Evolutionary conservation across 1,140 invertebrate genomes (phyloP).

Genomic region (Lasioglossum albipes): DNA sequence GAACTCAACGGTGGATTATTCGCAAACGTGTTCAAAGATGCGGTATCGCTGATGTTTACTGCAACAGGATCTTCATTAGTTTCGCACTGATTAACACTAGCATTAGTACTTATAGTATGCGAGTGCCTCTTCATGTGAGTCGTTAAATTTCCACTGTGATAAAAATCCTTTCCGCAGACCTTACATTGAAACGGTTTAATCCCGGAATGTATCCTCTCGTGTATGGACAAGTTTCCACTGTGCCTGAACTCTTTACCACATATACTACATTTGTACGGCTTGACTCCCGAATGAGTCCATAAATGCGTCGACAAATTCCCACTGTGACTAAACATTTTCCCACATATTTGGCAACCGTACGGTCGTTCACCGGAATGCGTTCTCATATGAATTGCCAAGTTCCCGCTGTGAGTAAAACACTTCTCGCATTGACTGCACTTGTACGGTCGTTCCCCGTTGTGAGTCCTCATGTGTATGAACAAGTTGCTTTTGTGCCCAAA

Average conservation of each 20-base stretch:
- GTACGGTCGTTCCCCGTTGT: slow-evolving; percentile 86
- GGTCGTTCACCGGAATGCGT: slow-evolving; percentile 83
- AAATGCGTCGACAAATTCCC: slow-evolving; percentile 82
- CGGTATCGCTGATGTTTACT: slow-evolving; percentile 21
- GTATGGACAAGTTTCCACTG: slow-evolving; percentile 81
- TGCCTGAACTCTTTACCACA: slow-evolving; percentile 82
- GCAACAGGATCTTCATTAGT: slow-evolving; percentile 47
- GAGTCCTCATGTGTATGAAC: slow-evolving; percentile 82
- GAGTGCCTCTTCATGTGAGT: slow-evolving; percentile 80
- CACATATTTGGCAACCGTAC: slow-evolving; percentile 83
- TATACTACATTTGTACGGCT: slow-evolving; percentile 81
- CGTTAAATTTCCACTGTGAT: slow-evolving; percentile 82
- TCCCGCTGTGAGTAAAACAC: slow-evolving; percentile 85
- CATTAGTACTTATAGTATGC: slow-evolving; percentile 65
- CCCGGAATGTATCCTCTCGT: slow-evolving; percentile 80
- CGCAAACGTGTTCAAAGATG: slow-evolving; percentile 44
- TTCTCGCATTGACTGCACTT: slow-evolving; percentile 86
- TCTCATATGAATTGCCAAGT: slow-evolving; percentile 82
- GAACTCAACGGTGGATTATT: slow-evolving; percentile 45
- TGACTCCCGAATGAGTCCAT: slow-evolving; percentile 81
- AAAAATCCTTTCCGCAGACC: slow-evolving; percentile 86
- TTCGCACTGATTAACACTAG: slow-evolving; percentile 56
- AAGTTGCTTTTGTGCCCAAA: slow-evolving; percentile 82
- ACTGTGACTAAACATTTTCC: slow-evolving; percentile 81
- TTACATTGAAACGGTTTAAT: slow-evolving; percentile 85